phyloP scores from a whole-genome alignment of 1,140 invertebrate genomes.

The Idris sp. region DNA sequence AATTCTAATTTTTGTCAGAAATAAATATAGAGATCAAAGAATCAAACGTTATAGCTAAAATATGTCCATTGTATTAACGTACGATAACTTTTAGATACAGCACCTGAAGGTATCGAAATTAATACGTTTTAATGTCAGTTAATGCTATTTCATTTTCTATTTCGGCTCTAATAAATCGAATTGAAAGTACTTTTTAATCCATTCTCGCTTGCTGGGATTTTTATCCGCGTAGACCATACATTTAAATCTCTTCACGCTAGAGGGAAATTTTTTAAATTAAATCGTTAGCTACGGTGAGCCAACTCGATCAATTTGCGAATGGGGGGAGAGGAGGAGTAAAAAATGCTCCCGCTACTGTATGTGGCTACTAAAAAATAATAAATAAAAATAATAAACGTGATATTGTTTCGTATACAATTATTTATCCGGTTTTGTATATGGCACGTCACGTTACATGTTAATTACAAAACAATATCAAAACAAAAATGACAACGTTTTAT shows the following conservation, averaged over 20 bases:
- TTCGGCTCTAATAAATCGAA: conserved; percentile 52
- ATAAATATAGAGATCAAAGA: no score
- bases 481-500: no score
- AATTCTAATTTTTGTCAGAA: no score
- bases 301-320: conserved; percentile 38
- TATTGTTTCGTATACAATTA: conserved; percentile 11
- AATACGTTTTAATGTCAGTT: conserved; percentile 44
- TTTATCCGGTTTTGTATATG: conserved; percentile 2
- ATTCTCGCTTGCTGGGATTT: conserved; percentile 49
- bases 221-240: conserved; percentile 46
- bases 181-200: conserved; percentile 58
- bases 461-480: no score
- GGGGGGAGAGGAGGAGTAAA: neutral
- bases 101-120: conserved; percentile 33
- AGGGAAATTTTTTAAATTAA: conserved; percentile 61
- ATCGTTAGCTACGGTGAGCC: conserved; percentile 47
- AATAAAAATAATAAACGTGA: conserved; percentile 16
- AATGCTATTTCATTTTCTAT: conserved; percentile 51
- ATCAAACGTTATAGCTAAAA: no score
- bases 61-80: no score
- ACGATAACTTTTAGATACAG: no score
- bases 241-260: conserved; percentile 49
- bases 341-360: conserved; percentile 12
- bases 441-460: no score
- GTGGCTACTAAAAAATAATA: conserved; percentile 33